Conservation (phyloP, 2,888 invertebrate species). For the Apotomis betuletana region DNA sequence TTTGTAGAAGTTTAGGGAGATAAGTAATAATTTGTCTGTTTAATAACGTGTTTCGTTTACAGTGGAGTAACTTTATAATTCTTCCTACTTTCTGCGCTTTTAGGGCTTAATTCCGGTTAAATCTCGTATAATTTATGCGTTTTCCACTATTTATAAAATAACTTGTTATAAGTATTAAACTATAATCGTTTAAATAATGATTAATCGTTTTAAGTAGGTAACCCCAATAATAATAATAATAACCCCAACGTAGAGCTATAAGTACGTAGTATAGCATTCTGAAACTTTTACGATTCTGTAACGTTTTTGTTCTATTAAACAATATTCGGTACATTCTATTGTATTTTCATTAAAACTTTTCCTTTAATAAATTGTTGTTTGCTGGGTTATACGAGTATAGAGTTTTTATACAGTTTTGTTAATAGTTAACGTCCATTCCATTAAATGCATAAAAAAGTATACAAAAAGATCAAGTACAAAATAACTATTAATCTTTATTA, state of each 20-base stretch:
- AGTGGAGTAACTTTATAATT: conserved; percentile 11
- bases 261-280: background rate
- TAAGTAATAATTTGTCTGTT: conserved; percentile 23
- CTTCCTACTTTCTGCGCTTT: background rate
- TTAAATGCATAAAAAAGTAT: too few relatives aligned
- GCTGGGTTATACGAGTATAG: background rate
- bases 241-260: background rate
- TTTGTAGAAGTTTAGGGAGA: conserved; percentile 27
- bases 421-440: too few relatives aligned
- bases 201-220: background rate
- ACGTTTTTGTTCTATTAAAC: background rate
- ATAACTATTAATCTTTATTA: too few relatives aligned
- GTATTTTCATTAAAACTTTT: background rate
- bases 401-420: too few relatives aligned
- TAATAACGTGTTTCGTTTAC: conserved; percentile 17
- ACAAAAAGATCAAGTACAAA: too few relatives aligned
- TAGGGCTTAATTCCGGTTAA: background rate
- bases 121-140: background rate
- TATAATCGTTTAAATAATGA: too few relatives aligned
- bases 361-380: background rate
- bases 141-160: background rate
- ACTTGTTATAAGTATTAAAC: background rate
- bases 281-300: background rate
- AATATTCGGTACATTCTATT: background rate
- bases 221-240: too few relatives aligned